Base-by-base conservation (phyloP, 2,888 invertebrate genomes). In the Bugulina stolonifera region DNA sequence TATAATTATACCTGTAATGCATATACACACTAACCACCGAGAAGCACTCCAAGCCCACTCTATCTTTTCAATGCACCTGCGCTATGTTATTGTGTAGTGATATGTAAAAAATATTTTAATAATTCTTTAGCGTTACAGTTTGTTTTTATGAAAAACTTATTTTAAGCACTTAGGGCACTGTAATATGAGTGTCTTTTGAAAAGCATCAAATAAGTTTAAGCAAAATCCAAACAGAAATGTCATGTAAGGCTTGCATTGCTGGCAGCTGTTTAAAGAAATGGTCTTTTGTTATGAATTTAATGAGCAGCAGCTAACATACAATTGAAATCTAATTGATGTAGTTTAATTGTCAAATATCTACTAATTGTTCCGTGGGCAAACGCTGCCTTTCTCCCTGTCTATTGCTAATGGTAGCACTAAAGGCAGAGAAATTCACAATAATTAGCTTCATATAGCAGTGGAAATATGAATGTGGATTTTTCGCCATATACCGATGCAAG, bases 101-200 rank as follows among this genome's bases (percentile, higher is more conserved):
- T 14, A 64, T 25, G 25, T 14, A 27, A 32, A 64, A 32, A 29
- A 32, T 64, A 27, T 64, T 34, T 64, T 64, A 64, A 14, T 64
- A 34, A 64, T 25, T 64, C 27, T 27, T 64, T 25, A n/a, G 14
- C 14, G 22, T 64, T 64, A 10, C 34, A 32, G 32, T 25, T 32
- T 64, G 64, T 32, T 64, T 64, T 64, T 64, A 64, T 64, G 32
- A 64, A 25, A 64, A 64, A 64, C 64, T 64, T 14, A 32, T 14
- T 10, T 29, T 22, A 64, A 64, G 64, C 64, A 64, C 64, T 64
- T n/a, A 32, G 27, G 29, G 14, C 64, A 14, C 14, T 64, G 64
- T 64, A 32, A 64, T n/a, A 5, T 5, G 64, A 64, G 32, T 25
- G 29, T 10, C 32, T n/a, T 25, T 64, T 64, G 5, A 64, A 14